Base-by-base conservation (phyloP, 2,113 vertebrate genomes). In the Brachionichthys hirsutus region DNA sequence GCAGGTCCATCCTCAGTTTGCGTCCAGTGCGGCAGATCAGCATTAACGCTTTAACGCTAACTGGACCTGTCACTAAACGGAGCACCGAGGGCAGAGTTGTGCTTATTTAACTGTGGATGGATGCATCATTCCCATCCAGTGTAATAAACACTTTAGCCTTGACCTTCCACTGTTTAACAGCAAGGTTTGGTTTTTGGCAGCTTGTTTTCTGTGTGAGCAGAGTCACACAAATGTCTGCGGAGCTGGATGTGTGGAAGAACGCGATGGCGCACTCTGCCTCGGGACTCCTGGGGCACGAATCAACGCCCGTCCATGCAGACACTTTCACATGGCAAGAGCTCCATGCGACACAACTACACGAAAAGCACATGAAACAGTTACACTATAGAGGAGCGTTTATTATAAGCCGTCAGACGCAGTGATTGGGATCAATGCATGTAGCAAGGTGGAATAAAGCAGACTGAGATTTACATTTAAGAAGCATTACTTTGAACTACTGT, bases 101-200 rank as follows among this genome's bases (percentile, higher is more conserved):
- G 40, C 42, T 55, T 52, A 76, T 63, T 50, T 53, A 63, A 70
- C 42, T 52, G 30, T 55, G 49, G 50, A 43, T 48, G 54, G 71
- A 64, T 54, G 54, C 46, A 64, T 75, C 60, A 73, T 61, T 24
- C 35, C 35, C n/a, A 49, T 61, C 41, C 62, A 54, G 46, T 42
- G 52, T 19, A 51, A 51, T 75, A 60, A 70, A 80, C 75, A 75
- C 54, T 78, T 81, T 78, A 66, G 60, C 68, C 66, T 70, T 70
- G 78, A 80, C 68, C 78, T 77, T 76, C 78, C 54, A 67, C 70
- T 75, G 24, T 30, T 30, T 30, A 30, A 30, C 24, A 30, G 4
- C 24, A 30, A 8, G 24, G 24, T 2, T 30, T 30, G 4, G 4
- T 30, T 30, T 30, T 30, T 30, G 67, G 63, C 34, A 58, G 56